Base-by-base conservation (phyloP, 1,140 invertebrate species). In the Orchestia grillus region DNA sequence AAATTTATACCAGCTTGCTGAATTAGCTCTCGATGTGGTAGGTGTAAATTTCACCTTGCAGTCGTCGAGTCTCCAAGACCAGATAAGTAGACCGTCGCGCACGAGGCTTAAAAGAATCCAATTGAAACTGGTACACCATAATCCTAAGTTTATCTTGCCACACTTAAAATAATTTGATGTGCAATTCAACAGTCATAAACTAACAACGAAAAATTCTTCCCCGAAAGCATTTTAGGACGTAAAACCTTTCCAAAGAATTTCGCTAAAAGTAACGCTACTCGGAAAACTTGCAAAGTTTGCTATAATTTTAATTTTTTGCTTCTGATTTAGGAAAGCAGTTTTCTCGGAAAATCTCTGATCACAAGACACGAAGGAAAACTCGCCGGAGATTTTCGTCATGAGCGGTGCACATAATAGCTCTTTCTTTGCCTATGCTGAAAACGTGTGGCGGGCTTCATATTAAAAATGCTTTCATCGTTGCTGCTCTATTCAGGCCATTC, bases 391-490 rank as follows among this genome's bases (percentile, higher is more conserved):
- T 77, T 77, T 77, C 11, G 1, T 15, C 62, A 77, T 77, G 62
- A 77, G 62, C 62, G 62, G 62, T 77, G 62, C 62, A 77, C 62
- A 77, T 77, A 77, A 77, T 77, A 77, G 62, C 11, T 77, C 28
- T 77, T 77, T 77, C 62, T 77, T 77, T 77, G 11, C 62, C 88
- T 41, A 90, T 90, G 88, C 43, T 0, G 88, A 44, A 90, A 44
- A 41, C 88, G 88, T 90, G n/a, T 90, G 88, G 44, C 92, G 45
- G 43, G 43, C 44, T 94, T 47, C 92, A 94, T 94, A 94, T 94
- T 94, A 94, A 94, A 94, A 94, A 94, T 94, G 92, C 92, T 94
- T 94, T 94, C 92, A 94, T 47, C 43, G 92, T 47, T 42, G 92
- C 92, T 44, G 92, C 92, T 44, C 92, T 45, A 94, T 94, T 94